These are phyloP conservation scores for Muntiacus reevesi DNA, from an alignment of 2,113 vertebrate genomes.

Conservation along the genomic window DNA sequence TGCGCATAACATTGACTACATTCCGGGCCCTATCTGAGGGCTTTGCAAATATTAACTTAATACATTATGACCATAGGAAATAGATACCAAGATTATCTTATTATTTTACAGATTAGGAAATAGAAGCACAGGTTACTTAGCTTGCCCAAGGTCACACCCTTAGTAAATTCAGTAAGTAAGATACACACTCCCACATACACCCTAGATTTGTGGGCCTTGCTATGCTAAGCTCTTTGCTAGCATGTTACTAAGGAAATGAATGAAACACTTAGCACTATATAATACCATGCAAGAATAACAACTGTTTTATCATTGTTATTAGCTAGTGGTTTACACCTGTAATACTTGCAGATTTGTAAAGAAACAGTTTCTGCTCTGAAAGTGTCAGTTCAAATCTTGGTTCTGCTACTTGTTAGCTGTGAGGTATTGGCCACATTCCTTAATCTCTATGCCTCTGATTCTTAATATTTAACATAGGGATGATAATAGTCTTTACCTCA, in stretches of 20 bases:
- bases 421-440: neutral
- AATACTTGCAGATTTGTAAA: constrained; percentile 12
- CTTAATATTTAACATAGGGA: neutral
- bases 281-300: neutral
- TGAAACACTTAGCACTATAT: neutral
- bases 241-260: neutral
- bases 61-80: neutral
- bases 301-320: neutral
- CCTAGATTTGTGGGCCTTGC: neutral
- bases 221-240: neutral
- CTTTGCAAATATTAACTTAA: constrained; percentile 18
- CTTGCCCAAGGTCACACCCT: neutral
- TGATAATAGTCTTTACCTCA: neutral
- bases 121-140: neutral
- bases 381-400: neutral
- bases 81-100: neutral
- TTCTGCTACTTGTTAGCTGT: neutral
- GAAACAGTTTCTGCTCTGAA: neutral
- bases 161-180: neutral
- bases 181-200: neutral
- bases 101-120: constrained; percentile 2
- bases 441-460: neutral
- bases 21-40: neutral
- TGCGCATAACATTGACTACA: neutral
- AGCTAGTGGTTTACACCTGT: neutral